Evolutionary conservation across 2,888 invertebrate species (phyloP), one percentile per base, ranked within the genome.

Genomic region (Drosophila trichaetosa): DNA sequence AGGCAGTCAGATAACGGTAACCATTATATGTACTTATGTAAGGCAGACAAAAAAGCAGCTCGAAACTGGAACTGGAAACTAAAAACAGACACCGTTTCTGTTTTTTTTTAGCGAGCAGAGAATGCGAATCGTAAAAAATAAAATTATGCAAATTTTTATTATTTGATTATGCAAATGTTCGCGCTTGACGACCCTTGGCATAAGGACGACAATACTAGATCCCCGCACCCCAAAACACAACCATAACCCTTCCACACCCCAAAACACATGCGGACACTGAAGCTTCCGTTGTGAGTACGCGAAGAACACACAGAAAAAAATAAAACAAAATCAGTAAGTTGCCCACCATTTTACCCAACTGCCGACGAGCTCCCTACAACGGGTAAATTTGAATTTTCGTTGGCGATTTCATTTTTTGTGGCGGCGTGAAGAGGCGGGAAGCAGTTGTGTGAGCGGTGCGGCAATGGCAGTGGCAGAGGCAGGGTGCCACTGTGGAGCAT

Each of bases 101-200:
- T 16, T 54, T 21, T 69, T 53, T 72, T 61, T 62, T 59, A 54
- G 49, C 21, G 53, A 33, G 63, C 67, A 49, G 64, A 69, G 86
- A 73, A 70, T 73, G 75, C 76, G 90, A 82, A 87, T 89, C 89
- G 80, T 90, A 87, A 91, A 91, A 91, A 91, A 90, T 85, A 82
- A 89, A 85, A 91, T 90, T 90, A 92, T 92, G 92, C 91, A 92
- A 92, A 93, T 91, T 93, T 92, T 91, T 89, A 92, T 91, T 91
- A 92, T 93, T 92, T 93, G 93, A 93, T 92, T 92, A 92, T 92
- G 92, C 92, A 92, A 93, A 92, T 92, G 90, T 90, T 80, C 83
- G 80, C 84, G 91, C 91, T 89, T 92, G 91, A 93, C 92, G 92
- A 92, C 92, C 92, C 92, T 91, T 92, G 92, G 87, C 92, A 93